A percentile compares a stretch with the other conserved stretches of the same genome.
Evolutionary conservation across 2,888 invertebrate species (phyloP).

Genomic region (Drosophila siamana): DNA sequence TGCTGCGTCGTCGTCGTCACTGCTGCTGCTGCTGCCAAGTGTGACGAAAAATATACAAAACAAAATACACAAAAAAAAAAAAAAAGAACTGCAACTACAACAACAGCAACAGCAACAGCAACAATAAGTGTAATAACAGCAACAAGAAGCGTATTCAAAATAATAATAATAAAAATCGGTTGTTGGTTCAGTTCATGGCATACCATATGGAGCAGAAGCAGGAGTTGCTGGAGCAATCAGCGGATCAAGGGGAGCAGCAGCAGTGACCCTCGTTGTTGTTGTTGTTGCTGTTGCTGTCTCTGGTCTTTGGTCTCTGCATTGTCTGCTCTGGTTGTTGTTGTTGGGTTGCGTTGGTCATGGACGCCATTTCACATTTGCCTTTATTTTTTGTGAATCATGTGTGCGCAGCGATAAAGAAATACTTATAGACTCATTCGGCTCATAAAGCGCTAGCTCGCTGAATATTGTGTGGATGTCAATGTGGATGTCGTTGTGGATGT

Average conservation of each 20-base stretch:
- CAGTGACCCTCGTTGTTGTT: conserved; percentile 54
- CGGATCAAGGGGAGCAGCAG: conserved; percentile 9
- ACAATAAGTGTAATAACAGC: conserved; percentile 65
- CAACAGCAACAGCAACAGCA: conserved; percentile 65
- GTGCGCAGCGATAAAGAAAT: conserved; percentile 73
- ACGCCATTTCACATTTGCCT: conserved; percentile 72
- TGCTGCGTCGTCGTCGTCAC: conserved; percentile 16
- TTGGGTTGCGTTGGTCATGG: conserved; percentile 75
- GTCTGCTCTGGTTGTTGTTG: conserved; percentile 36
- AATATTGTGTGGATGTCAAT: conserved; percentile 3
- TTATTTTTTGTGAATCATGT: conserved; percentile 70
- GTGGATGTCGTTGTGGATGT: too few relatives aligned
- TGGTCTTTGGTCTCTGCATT: conserved; percentile 49
- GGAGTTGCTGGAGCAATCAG: conserved; percentile 10
- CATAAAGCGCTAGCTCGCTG: background rate
- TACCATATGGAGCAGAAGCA: conserved; percentile 55
- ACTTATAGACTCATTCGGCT: conserved; percentile 21
- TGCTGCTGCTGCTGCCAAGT: conserved; percentile 72
- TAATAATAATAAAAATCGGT: conserved; percentile 79
- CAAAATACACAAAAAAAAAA: conserved; percentile 71
- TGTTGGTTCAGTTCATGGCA: conserved; percentile 68
- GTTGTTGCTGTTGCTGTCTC: conserved; percentile 35
- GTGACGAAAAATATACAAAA: conserved; percentile 81
- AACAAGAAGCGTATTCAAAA: conserved; percentile 78
- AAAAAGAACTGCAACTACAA: conserved; percentile 48